phyloP scores from a whole-genome alignment of 1,140 invertebrate genomes.

The Eupristina koningsbergeri region DNA sequence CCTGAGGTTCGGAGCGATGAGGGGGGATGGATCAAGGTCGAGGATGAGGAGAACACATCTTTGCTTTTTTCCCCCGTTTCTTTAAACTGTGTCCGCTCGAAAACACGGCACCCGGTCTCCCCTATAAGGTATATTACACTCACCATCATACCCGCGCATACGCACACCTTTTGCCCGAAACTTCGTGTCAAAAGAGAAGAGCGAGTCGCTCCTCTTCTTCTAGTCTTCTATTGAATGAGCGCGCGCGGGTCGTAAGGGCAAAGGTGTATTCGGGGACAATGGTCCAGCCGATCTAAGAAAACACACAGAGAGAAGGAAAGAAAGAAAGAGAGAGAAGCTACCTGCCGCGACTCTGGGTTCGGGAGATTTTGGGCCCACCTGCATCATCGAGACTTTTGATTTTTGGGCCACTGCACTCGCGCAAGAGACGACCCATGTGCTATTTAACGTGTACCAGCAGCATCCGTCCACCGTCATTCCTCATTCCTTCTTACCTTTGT shows the following conservation, averaged over 20 bases:
- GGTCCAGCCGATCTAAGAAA: not conserved
- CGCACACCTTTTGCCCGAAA: too few species aligned
- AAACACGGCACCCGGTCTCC: constrained; percentile 12
- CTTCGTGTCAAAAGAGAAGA: not conserved
- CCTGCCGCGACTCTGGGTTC: constrained; percentile 63
- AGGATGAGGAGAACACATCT: constrained; percentile 7
- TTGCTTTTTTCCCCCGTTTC: constrained; percentile 17
- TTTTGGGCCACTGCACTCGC: constrained; percentile 63
- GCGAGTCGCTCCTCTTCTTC: not conserved
- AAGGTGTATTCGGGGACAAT: constrained; percentile 37
- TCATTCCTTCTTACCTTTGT: not conserved
- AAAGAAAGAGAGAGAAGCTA: constrained; percentile 56
- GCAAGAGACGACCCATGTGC: not conserved
- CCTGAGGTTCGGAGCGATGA: not conserved
- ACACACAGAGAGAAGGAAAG: constrained; percentile 35
- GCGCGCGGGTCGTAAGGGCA: constrained; percentile 27
- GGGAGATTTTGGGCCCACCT: constrained; percentile 57
- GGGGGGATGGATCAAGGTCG: not conserved
- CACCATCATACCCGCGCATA: not conserved
- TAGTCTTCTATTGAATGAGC: constrained; percentile 56
- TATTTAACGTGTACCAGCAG: not conserved
- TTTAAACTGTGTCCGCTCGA: constrained; percentile 4
- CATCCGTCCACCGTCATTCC: not conserved
- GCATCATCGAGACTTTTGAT: constrained; percentile 69
- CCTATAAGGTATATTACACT: not conserved